Conservation (phyloP, 1,140 invertebrate species). For the Drosophila littoralis region DNA sequence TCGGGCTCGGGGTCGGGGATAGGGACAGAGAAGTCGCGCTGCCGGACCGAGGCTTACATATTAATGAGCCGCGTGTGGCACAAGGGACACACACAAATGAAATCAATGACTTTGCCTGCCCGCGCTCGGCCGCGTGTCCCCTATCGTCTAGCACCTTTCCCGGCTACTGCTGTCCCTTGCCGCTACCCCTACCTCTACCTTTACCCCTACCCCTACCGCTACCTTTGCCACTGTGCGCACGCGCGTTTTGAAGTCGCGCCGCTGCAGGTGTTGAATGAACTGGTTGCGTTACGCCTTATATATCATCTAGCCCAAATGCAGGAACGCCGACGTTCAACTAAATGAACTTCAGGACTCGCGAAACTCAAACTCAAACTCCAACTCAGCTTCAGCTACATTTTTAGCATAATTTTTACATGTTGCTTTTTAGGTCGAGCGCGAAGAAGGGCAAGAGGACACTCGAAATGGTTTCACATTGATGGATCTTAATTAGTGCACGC, state of each 20-base stretch:
- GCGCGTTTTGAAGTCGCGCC: slow-evolving; percentile 55
- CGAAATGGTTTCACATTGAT: slow-evolving; percentile 29
- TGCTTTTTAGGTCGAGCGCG: not conserved
- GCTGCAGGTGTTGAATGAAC: slow-evolving; percentile 71
- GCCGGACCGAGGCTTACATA: slow-evolving; percentile 47
- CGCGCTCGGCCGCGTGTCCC: slow-evolving; percentile 35
- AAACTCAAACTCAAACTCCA: not conserved
- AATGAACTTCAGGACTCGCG: slow-evolving; percentile 27
- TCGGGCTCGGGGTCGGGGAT: too few relatives aligned
- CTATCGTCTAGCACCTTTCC: slow-evolving; percentile 24
- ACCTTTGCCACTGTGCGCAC: slow-evolving; percentile 47
- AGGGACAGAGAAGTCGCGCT: not conserved
- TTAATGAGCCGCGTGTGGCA: slow-evolving; percentile 62
- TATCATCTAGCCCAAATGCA: slow-evolving; percentile 47
- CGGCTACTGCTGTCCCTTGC: not conserved
- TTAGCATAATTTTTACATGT: slow-evolving; percentile 56
- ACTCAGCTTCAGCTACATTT: slow-evolving; percentile 25
- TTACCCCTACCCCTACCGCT: not conserved
- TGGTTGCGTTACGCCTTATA: slow-evolving; percentile 64
- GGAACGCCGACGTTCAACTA: slow-evolving; percentile 1
- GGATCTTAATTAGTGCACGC: slow-evolving; percentile 49
- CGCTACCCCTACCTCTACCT: not conserved
- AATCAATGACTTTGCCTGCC: slow-evolving; percentile 59
- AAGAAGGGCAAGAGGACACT: not conserved
- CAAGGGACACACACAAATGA: slow-evolving; percentile 33